phyloP scores from a whole-genome alignment of 2,888 invertebrate species.

The Agrypnus murinus region DNA sequence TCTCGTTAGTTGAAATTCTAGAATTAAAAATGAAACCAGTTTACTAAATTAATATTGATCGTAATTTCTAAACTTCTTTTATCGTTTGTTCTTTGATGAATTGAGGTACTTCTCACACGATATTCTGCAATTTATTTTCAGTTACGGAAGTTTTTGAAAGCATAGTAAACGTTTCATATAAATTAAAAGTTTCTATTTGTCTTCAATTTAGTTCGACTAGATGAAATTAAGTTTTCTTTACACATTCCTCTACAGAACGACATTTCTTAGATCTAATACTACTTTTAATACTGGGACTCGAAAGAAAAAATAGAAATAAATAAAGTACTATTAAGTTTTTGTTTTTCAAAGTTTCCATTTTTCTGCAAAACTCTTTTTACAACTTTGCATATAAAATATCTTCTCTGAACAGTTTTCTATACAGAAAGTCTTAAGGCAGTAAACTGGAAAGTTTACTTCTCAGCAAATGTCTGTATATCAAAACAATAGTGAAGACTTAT shows the following conservation, averaged over 20 bases:
- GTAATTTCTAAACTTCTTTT: constrained; percentile 39
- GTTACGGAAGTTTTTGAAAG: constrained; percentile 48
- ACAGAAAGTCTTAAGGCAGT: background rate
- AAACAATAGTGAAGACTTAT: constrained; percentile 13
- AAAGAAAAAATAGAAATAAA: no score
- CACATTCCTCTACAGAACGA: background rate
- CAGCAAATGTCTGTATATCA: background rate
- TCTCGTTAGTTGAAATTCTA: constrained; percentile 34
- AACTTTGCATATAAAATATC: no score
- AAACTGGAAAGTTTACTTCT: constrained; percentile 5
- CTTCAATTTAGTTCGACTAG: constrained; percentile 48
- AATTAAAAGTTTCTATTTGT: constrained; percentile 54
- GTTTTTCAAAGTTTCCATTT: no score
- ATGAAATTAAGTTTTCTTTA: constrained; percentile 20
- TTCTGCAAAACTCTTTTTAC: no score
- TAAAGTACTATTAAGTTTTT: no score
- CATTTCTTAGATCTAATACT: no score
- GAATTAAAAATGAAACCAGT: constrained; percentile 36
- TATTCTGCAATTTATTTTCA: constrained; percentile 52
- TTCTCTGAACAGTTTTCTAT: background rate
- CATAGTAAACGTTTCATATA: constrained; percentile 53
- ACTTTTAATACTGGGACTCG: no score
- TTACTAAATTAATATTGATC: constrained; percentile 49
- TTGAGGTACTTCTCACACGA: constrained; percentile 44
- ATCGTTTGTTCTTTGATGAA: constrained; percentile 28